phyloP scores from a whole-genome alignment of 2,888 invertebrate genomes.

The Cataglyphis altisquamis region DNA sequence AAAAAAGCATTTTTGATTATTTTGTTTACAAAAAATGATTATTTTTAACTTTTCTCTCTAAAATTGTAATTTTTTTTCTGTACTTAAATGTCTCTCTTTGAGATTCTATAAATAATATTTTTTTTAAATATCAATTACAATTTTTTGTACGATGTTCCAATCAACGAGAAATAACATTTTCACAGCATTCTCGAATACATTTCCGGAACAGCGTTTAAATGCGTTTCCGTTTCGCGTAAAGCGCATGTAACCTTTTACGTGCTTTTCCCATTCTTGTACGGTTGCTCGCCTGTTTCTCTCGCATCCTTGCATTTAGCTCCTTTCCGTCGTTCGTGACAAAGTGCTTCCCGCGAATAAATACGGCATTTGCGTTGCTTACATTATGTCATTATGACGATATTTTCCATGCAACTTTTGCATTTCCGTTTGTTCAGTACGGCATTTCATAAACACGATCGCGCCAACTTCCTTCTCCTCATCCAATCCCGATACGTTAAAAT shows the following conservation, averaged over 20 bases:
- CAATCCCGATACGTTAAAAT: slow-evolving; percentile 47
- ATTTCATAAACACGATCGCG: slow-evolving; percentile 39
- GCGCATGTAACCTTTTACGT: slow-evolving; percentile 9
- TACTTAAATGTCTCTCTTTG: neutral
- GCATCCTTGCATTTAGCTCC: slow-evolving; percentile 35
- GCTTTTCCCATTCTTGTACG: slow-evolving; percentile 4
- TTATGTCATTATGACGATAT: slow-evolving; percentile 23
- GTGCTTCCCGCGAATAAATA: slow-evolving; percentile 21
- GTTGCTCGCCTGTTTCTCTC: slow-evolving; percentile 13
- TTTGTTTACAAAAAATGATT: slow-evolving; percentile 1
- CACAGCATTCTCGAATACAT: neutral
- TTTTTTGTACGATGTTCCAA: neutral
- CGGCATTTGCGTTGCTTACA: neutral
- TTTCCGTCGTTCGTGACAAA: slow-evolving; percentile 26
- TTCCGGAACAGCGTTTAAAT: slow-evolving; percentile 13
- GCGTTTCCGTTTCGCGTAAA: slow-evolving; percentile 8
- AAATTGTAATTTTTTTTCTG: neutral
- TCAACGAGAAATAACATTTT: neutral
- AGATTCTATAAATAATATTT: neutral
- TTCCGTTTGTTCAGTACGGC: neutral
- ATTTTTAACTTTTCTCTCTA: neutral
- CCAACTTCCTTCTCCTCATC: neutral
- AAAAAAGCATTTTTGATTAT: neutral
- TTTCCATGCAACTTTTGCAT: neutral
- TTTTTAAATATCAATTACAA: neutral